Evolutionary conservation across 2,113 vertebrate species (phyloP), one percentile per base, ranked within the genome.

Genomic region (Trogon melanurus): DNA sequence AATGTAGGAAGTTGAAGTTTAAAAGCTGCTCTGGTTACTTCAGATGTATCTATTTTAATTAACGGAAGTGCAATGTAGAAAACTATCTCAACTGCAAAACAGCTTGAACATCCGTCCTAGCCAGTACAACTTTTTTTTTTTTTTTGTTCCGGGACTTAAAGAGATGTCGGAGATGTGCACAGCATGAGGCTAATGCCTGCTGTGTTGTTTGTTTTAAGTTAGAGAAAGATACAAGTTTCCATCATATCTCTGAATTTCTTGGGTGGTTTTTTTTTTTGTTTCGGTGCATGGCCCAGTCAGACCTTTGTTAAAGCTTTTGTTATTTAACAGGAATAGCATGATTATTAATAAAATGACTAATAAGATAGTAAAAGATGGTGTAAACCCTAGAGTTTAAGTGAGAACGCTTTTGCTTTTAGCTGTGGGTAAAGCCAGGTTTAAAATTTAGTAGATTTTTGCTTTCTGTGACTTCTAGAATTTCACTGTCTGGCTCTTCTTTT

Each of bases 401-500:
- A 79, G 47, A 92, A 45, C 14, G 2, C 12, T 62, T 62, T 34
- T 81, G 3, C 56, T 6, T 62, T 78, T 81, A 70, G 57, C 36
- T 72, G 44, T 78, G 57, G 30, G 23, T 86, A 45, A 34, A n/a
- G 48, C 51, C 27, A 44, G 32, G 47, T 50, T 84, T 71, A 83
- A 83, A 78, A 34, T 60, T 95, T 8, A 58, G 53, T 71, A 74
- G 79, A 67, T 86, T 71, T 89, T 65, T 93, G 79, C 79, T 95
- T 94, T 88, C 91, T 89, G 1, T 84, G 76, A 62, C 86, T 88
- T 84, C 66, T 84, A 65, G 92, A 88, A 76, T 91, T 79, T 94
- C 85, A 72, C 50, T 82, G 66, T 82, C 90, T 90, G 90, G 74
- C 90, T 94, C 71, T 93, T 87, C 51, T 80, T 95, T 96, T 91